These are phyloP conservation scores for Scaptomyza montana DNA, from an alignment of 1,140 invertebrate species.

Conservation along the genomic window DNA sequence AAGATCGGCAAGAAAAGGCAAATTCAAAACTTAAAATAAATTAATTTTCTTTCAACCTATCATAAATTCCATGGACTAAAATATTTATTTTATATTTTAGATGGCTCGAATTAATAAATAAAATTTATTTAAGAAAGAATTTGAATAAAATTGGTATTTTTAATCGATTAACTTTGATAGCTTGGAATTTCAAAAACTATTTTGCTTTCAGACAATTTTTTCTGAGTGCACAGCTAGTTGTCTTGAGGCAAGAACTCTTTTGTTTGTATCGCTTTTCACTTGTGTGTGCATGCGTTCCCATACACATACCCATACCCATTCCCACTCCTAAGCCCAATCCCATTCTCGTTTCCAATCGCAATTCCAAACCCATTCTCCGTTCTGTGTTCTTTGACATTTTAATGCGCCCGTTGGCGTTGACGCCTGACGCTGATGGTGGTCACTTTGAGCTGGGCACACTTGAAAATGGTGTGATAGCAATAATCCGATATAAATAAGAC, in stretches of 20 bases:
- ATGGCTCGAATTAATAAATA: too few species aligned
- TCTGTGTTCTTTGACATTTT: slow-evolving; percentile 72
- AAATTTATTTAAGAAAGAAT: too few species aligned
- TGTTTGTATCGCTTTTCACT: slow-evolving; percentile 59
- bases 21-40: too few species aligned
- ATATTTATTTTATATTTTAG: too few species aligned
- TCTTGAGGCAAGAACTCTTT: slow-evolving; percentile 51
- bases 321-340: neutral
- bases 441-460: slow-evolving; percentile 66
- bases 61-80: too few species aligned
- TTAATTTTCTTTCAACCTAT: too few species aligned
- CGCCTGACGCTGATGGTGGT: slow-evolving; percentile 58
- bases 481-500: slow-evolving; percentile 80
- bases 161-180: too few species aligned
- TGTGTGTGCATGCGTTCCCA: slow-evolving; percentile 25
- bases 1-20: too few species aligned
- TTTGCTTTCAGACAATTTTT: too few species aligned
- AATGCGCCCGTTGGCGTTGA: slow-evolving; percentile 78
- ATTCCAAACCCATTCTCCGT: slow-evolving; percentile 38
- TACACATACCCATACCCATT: slow-evolving; percentile 1
- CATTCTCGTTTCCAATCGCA: slow-evolving; percentile 39
- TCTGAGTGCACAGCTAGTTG: slow-evolving; percentile 11
- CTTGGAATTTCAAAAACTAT: too few species aligned
- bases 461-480: slow-evolving; percentile 75
- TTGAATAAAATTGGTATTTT: too few species aligned